Evolutionary conservation across 92 coral and sea anemone species (phyloP), one percentile per base, ranked within the genome.

Genomic region (Epizoanthus fatuus): DNA sequence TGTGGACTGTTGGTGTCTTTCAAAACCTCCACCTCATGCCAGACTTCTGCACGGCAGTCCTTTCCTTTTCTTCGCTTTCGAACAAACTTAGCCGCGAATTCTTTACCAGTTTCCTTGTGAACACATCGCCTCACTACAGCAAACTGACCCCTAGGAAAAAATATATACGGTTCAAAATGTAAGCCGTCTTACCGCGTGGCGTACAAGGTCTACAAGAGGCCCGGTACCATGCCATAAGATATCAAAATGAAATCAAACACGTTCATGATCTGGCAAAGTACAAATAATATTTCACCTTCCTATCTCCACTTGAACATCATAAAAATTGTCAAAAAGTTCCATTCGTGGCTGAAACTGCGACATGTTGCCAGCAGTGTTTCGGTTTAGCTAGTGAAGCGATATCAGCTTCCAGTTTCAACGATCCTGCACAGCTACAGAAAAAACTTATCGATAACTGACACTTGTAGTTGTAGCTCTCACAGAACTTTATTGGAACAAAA

Each of bases 1-100:
- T 88, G 83, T 2, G 98, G 96, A 5, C 42, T 60, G 35, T 95
- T 95, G 5, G 95, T 84, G 4, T 95, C 86, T 57, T 80, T 44
- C n/a, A 95, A 62, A 9, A 95, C 96, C 90, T 95, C 98, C 16
- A 95, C 98, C 69, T 95, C 98, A 70, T 95, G 98, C 98, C 98
- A 95, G 2, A 95, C 98, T 71, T 95, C 98, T 17, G 96, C 89
- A 32, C 96, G 71, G 37, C 98, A 95, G 25, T 95, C 98, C 57
- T 95, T 92, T 49, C 98, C 98, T 88, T 93, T 95, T 45, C 98
- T 87, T 85, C 98, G 86, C 70, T 95, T 94, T 15, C 98, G 90
- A 14, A 95, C 98, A 79, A 95, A 95, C 79, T 95, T 95, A 1
- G 98, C 98, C 15, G 98, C 98, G 40, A 70, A 95, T 77, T 95